Base-by-base conservation (phyloP, 2,113 vertebrate species). In the Apteryx owenii region DNA sequence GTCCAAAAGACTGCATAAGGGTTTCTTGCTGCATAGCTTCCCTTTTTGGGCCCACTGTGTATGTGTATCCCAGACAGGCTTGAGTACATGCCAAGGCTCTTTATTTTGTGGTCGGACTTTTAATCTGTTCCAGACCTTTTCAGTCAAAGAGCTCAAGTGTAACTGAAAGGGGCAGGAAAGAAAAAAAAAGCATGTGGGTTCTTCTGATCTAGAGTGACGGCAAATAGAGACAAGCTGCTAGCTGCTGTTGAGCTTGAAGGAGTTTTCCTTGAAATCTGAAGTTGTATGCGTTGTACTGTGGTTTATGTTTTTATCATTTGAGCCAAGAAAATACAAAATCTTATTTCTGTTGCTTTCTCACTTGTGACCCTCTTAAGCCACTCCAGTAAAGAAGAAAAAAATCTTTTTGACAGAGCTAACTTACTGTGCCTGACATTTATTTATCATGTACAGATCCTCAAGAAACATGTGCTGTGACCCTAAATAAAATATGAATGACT, bases 91-190 rank as follows among this genome's bases (percentile, higher is more conserved):
- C 99, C 99, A 99, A 97, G 97, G 97, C 98, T 98, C 99, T 99
- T 98, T 98, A 99, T 99, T 98, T 98, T 99, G 99, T 98, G 98
- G 98, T 98, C 84, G 95, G 98, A 98, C 98, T 99, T 98, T 98
- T 99, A 99, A 99, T 99, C 99, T 99, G 98, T 99, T 99, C 99
- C 99, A 99, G 99, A 99, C 99, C 98, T 99, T 99, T 99, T 98
- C 98, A 99, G 98, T 99, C 98, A 98, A 99, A 99, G 98, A 99
- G 98, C 98, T 98, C 98, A 97, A 98, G 98, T 98, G 98, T 98
- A 98, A 98, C 98, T 97, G 98, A 97, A 98, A 94, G 96, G 94
- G 97, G 85, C 93, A 93, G 94, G 95, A 90, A 68, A 88, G 71
- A 70, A 85, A 95, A 93, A 66, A 53, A 29, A 88, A 22, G 16